Conservation (phyloP, 2,888 invertebrate species). For the Nowickia ferox region DNA sequence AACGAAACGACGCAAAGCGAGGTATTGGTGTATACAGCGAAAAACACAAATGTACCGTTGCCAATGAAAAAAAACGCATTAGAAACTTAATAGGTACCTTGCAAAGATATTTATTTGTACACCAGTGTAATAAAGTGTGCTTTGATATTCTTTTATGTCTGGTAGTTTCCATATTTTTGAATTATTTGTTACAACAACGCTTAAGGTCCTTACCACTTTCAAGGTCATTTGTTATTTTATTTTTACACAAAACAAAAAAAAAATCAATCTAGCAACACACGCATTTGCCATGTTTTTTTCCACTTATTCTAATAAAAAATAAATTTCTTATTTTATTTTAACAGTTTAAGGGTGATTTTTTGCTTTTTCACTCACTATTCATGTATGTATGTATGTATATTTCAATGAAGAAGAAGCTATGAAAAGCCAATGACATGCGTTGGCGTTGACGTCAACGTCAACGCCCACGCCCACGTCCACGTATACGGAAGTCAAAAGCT, state of each 20-base stretch:
- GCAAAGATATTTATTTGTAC: too few species aligned
- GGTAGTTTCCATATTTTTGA: neutral
- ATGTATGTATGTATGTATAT: neutral
- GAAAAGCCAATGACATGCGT: slow-evolving; percentile 69
- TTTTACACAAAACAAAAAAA: slow-evolving; percentile 10
- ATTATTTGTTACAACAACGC: slow-evolving; percentile 24
- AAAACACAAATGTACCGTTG: too few species aligned
- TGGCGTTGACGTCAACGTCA: slow-evolving; percentile 38
- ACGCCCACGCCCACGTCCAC: slow-evolving; percentile 21
- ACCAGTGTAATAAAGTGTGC: neutral
- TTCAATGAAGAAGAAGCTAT: slow-evolving; percentile 21
- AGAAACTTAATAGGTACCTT: too few species aligned
- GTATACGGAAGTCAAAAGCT: slow-evolving; percentile 51
- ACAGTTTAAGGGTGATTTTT: slow-evolving; percentile 56
- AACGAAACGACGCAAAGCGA: too few species aligned
- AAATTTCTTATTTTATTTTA: neutral
- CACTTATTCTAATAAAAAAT: neutral
- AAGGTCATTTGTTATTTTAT: slow-evolving; percentile 51
- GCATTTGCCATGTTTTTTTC: slow-evolving; percentile 13
- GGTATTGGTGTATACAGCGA: too few species aligned
- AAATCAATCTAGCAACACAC: neutral
- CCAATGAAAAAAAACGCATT: too few species aligned
- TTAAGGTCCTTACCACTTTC: slow-evolving; percentile 55
- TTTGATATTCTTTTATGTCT: neutral
- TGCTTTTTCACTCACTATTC: neutral